Evolutionary conservation across 2,113 vertebrate species (phyloP).

Genomic region (Ursus arctos): DNA sequence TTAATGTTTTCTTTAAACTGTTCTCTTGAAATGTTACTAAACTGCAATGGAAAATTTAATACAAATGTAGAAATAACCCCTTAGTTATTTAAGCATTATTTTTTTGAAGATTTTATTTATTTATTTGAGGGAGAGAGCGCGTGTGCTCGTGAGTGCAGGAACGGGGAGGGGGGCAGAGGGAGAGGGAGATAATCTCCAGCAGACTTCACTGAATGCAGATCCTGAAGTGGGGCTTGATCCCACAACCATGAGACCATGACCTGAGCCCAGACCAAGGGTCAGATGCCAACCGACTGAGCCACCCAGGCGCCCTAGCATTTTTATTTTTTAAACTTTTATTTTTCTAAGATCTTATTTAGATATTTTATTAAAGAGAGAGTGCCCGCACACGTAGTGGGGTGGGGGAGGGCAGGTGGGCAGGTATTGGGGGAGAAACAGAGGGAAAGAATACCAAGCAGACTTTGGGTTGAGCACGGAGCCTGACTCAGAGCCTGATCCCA

Average conservation of each 20-base stretch:
- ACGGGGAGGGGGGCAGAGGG: too few species aligned
- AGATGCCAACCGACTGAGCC: too few species aligned
- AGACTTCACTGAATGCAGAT: too few species aligned
- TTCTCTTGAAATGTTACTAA: constrained; percentile 30
- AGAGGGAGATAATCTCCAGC: too few species aligned
- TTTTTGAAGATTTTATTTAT: neutral
- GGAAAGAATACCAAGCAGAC: neutral
- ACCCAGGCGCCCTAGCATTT: too few species aligned
- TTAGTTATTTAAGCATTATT: neutral
- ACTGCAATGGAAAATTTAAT: neutral
- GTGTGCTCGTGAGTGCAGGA: too few species aligned
- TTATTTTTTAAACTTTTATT: too few species aligned
- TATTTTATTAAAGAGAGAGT: neutral
- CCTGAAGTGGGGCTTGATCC: too few species aligned
- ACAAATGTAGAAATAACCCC: neutral
- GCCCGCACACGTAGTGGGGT: neutral
- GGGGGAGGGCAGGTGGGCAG: too few species aligned
- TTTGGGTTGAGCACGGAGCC: neutral
- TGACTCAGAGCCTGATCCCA: neutral
- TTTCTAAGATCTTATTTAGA: too few species aligned
- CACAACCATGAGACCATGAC: too few species aligned
- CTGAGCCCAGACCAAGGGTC: too few species aligned
- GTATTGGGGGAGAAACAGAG: neutral
- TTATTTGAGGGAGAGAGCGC: neutral
- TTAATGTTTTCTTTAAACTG: constrained; percentile 12